phyloP scores from a whole-genome alignment of 2,797 vertebrate species.

The Limosa lapponica region DNA sequence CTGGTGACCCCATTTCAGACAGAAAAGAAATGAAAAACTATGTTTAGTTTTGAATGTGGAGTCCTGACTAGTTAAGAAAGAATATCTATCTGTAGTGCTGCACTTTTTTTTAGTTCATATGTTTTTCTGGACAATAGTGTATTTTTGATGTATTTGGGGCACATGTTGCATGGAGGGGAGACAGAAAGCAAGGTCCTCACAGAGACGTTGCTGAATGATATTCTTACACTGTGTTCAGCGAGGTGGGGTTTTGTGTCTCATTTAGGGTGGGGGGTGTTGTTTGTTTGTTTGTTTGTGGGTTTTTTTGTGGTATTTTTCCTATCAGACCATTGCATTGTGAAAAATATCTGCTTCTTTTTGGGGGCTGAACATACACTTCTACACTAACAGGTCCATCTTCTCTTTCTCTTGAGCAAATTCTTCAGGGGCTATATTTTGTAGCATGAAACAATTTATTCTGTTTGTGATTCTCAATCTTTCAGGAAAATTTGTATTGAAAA shows the following conservation, averaged over 20 bases:
- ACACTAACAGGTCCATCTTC: background rate
- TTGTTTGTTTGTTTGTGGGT: too few species aligned
- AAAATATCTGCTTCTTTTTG: background rate
- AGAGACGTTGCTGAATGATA: too few species aligned
- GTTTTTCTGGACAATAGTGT: background rate
- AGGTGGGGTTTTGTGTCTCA: fast-evolving
- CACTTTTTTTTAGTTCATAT: background rate
- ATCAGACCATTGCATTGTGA: background rate
- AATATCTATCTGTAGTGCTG: background rate
- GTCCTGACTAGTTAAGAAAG: background rate
- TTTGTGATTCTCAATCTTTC: background rate
- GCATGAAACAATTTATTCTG: background rate
- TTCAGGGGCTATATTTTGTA: background rate
- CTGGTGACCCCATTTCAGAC: background rate
- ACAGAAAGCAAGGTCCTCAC: background rate
- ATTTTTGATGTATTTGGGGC: background rate
- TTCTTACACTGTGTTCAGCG: background rate
- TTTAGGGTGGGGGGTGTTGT: background rate
- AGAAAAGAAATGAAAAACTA: background rate
- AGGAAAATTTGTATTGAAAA: slow-evolving; percentile 2
- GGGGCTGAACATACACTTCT: background rate
- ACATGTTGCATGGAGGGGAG: background rate
- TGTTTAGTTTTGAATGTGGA: background rate
- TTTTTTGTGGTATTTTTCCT: background rate
- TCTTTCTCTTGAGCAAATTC: background rate